Evolutionary conservation across 1,140 invertebrate species (phyloP), one percentile per base, ranked within the genome.

Genomic region (Meloidogyne floridensis): DNA sequence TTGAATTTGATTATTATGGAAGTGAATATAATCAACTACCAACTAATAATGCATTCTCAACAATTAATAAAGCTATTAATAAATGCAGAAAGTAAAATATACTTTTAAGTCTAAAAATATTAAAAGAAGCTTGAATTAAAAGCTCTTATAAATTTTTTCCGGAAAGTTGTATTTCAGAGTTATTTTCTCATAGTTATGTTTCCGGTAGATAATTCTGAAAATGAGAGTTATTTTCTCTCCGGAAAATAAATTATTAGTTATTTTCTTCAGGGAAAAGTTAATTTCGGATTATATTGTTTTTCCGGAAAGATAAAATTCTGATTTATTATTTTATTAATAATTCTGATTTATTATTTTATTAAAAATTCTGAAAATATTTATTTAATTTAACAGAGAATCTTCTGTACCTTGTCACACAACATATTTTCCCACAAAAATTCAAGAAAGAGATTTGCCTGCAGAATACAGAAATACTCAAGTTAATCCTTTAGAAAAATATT

Each of bases 381-480:
- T 32, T 32, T 32, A 32, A 32, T 32, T 71, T 43, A 78, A 42
- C 20, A 81, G 80, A 53, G 59, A 11, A 13, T 74, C 54, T 4
- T 73, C 53, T 47, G 13, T 72, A 4, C 54, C 73, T 42, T 82
- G 81, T 13, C 70, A 74, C 3, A 78, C 13, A 42, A 79, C 13
- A 20, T 20, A 59, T 11, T 82, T 73, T 75, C 71, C 72, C 2
- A 72, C 80, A 47, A 74, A 32, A 9, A 72, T 47, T 5, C 53
- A 74, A 42, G 65, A 82, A 43, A 74, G 73, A 47, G 81, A 82
- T 43, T 74, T 82, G 71, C 81, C 81, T 47, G 18, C 72, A 53
- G 81, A 82, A 73, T 82, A 82, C 71, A 71, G 51, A 73, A 82
- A 82, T 32, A 82, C 81, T 9, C 80, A 82, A 54, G 81, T 80